phyloP scores from a whole-genome alignment of 2,797 vertebrate species.

The Austrolebias charrua region DNA sequence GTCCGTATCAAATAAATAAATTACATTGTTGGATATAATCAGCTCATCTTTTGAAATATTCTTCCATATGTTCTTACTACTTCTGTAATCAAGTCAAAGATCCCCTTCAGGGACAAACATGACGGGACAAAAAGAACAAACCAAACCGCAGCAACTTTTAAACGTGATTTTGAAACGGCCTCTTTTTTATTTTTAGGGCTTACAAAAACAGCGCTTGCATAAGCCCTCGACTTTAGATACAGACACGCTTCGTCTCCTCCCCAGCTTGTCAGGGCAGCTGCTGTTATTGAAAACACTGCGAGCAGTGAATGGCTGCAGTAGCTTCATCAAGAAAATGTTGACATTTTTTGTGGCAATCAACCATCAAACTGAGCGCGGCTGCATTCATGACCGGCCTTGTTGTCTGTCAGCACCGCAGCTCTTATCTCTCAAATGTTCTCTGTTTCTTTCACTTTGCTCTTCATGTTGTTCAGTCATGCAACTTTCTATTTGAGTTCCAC shows the following conservation, averaged over 20 bases:
- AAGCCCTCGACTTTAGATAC: constrained; percentile 41
- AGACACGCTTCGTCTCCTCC: constrained; percentile 31
- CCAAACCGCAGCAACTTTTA: constrained; percentile 13
- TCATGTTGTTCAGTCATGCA: constrained; percentile 8
- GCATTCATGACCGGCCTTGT: constrained; percentile 68
- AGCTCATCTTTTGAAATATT: not conserved
- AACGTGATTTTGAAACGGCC: constrained; percentile 19
- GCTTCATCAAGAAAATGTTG: constrained; percentile 74
- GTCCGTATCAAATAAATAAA: too few relatives aligned
- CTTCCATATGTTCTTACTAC: not conserved
- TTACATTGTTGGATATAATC: not conserved
- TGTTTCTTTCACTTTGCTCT: constrained; percentile 12
- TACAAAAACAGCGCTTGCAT: constrained; percentile 63
- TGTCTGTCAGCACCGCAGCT: constrained; percentile 76
- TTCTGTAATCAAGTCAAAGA: not conserved
- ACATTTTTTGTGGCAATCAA: constrained; percentile 81
- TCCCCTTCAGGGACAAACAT: constrained; percentile 5
- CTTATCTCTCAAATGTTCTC: constrained; percentile 66
- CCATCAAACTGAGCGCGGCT: constrained; percentile 76
- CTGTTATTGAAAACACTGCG: constrained; percentile 63
- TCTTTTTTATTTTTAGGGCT: constrained; percentile 22
- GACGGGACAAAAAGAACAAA: constrained; percentile 35
- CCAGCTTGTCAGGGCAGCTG: constrained; percentile 44
- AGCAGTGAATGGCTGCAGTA: constrained; percentile 71
- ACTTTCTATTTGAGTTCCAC: constrained; percentile 16